Evolutionary conservation across 2,113 vertebrate species (phyloP).

Genomic region (Panurus biarmicus): DNA sequence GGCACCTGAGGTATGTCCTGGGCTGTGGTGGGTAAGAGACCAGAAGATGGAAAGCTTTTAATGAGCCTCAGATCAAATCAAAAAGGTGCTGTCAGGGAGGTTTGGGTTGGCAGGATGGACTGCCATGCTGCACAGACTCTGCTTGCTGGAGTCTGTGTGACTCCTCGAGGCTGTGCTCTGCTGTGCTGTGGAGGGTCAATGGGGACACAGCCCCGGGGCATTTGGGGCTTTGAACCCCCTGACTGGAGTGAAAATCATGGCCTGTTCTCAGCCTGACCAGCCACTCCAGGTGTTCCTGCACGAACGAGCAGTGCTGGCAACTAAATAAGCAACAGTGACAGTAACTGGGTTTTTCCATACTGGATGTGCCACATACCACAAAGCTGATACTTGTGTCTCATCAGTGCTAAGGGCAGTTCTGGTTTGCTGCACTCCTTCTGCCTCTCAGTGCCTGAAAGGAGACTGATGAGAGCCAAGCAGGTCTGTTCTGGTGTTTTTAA

Average conservation of each 20-base stretch:
- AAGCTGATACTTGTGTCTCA: background rate
- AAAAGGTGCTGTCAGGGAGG: background rate
- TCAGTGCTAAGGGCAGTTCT: background rate
- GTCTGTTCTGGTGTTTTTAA: background rate
- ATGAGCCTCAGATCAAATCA: background rate
- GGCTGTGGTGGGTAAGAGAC: background rate
- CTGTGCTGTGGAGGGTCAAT: background rate
- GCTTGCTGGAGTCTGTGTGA: accelerated
- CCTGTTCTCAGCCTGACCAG: background rate
- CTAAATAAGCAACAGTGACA: background rate
- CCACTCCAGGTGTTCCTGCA: background rate
- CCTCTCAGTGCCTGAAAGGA: background rate
- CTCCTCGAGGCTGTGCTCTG: background rate
- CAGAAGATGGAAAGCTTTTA: background rate
- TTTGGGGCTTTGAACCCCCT: background rate
- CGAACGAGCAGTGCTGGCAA: background rate
- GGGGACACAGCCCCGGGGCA: background rate
- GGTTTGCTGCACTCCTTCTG: background rate
- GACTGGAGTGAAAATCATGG: background rate
- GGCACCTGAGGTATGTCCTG: background rate
- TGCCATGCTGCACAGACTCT: background rate
- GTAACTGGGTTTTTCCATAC: background rate
- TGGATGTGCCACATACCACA: background rate
- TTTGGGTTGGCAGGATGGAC: background rate
- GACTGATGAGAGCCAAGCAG: background rate